Percentiles rank a stretch among this genome's conserved stretches.
Conservation (phyloP, 1,140 invertebrate genomes). For the Limonius californicus region DNA sequence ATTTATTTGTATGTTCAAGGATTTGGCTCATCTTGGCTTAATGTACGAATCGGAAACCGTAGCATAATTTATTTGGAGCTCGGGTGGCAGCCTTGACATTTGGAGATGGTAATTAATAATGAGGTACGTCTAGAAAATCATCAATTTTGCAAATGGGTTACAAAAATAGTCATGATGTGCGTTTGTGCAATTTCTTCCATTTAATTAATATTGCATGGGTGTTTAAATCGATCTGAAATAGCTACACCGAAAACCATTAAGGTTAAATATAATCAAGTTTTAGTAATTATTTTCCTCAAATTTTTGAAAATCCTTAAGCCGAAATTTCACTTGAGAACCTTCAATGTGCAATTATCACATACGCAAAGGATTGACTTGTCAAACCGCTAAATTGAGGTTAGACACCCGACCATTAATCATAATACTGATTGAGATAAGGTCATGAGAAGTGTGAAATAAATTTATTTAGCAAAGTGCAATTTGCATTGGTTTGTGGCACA, state of each 20-base stretch:
- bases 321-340: background rate
- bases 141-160: too few species aligned
- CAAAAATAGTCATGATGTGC: too few species aligned
- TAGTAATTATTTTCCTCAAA: too few species aligned
- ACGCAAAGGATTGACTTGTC: background rate
- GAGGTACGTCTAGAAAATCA: too few species aligned
- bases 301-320: too few species aligned
- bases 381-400: background rate
- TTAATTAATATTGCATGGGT: too few species aligned
- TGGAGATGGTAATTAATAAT: background rate
- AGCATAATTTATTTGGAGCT: background rate
- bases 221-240: too few species aligned
- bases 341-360: background rate
- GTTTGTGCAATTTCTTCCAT: too few species aligned
- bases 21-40: background rate
- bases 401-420: slow-evolving; percentile 1
- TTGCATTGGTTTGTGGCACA: background rate
- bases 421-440: slow-evolving; percentile 1
- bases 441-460: background rate
- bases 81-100: background rate
- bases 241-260: too few species aligned
- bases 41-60: background rate
- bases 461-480: background rate
- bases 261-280: too few species aligned
- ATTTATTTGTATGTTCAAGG: background rate